Conservation (phyloP, 1,140 invertebrate genomes). For the Penaeus indicus region DNA sequence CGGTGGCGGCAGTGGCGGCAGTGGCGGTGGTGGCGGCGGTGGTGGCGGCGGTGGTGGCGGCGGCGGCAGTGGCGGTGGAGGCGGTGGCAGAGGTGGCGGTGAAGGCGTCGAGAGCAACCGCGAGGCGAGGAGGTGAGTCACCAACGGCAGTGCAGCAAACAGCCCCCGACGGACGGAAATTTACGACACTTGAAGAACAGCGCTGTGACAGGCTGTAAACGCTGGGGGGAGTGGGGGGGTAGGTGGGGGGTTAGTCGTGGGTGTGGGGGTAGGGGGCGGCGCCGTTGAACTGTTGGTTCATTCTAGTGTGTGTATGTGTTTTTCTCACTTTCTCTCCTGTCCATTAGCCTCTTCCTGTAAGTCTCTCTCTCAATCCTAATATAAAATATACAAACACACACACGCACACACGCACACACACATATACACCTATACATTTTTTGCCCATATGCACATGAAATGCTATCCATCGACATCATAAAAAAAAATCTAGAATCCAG, state of each 20-base stretch:
- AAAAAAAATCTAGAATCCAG: too few species aligned
- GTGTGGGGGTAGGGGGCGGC: too few species aligned
- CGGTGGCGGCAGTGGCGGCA: neutral
- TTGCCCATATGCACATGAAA: neutral
- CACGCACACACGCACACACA: neutral
- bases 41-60: neutral
- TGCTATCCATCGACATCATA: too few species aligned
- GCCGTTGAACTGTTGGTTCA: too few species aligned
- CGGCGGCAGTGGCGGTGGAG: neutral
- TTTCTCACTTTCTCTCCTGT: too few species aligned
- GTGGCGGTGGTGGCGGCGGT: neutral
- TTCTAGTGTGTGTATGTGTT: too few species aligned
- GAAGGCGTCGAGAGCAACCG: neutral
- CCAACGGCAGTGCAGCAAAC: neutral
- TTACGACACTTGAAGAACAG: too few species aligned
- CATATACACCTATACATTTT: constrained; percentile 6
- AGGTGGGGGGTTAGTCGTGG: too few species aligned
- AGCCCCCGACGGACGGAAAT: neutral
- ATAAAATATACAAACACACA: neutral
- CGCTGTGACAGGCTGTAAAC: too few species aligned
- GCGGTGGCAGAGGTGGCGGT: neutral
- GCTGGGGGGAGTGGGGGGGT: too few species aligned
- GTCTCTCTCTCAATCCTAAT: too few species aligned
- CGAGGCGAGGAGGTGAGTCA: neutral
- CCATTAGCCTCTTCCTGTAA: neutral